Evolutionary conservation across 2,797 vertebrate species (phyloP), one percentile per base, ranked within the genome.

Genomic region (Poecilia gillii): DNA sequence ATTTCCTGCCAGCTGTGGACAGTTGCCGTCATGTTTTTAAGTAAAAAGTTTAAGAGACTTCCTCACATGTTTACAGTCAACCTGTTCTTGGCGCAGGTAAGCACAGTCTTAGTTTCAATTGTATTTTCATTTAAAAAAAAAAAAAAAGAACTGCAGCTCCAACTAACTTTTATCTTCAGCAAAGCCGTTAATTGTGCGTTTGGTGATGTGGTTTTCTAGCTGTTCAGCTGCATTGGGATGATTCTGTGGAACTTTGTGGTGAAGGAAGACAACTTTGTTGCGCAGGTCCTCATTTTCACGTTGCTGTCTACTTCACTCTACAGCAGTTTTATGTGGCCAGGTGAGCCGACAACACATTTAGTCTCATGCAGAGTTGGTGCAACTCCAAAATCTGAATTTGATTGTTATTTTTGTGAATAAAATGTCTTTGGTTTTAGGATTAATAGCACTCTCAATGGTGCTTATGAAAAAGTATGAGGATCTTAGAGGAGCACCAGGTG

Each of bases 251-350:
- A 97, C 90, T 98, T 98, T 76, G 91, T 96, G 85, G 96, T 96
- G 85, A 95, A 93, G 81, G 90, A 96, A 79, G 91, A 96, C 75
- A 96, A 93, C 91, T 93, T 96, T 87, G 88, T 96, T 36, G 91
- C 95, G 76, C 97, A 98, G 90, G 93, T 98, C 82, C 90, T 99
- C 57, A 96, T 96, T 41, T 99, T 98, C 91, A 93, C 97, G 51
- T 88, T 99, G 23, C 92, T 99, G 13, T 98, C 97, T 84, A 96
- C 96, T 57, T 97, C 98, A 1, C 96, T 99, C 83, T 99, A 98
- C 90, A 97, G 98, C 90, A 97, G 97, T 36, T 99, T 96, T 82
- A 80, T 99, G 1, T 99, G 98, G 99, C 97, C 99, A 96, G 98
- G 99, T 99, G 96, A 4, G 20, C 33, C 59, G 25, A 70, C 45